Conservation (phyloP, 2,797 vertebrate genomes). For the Tragelaphus oryx region DNA sequence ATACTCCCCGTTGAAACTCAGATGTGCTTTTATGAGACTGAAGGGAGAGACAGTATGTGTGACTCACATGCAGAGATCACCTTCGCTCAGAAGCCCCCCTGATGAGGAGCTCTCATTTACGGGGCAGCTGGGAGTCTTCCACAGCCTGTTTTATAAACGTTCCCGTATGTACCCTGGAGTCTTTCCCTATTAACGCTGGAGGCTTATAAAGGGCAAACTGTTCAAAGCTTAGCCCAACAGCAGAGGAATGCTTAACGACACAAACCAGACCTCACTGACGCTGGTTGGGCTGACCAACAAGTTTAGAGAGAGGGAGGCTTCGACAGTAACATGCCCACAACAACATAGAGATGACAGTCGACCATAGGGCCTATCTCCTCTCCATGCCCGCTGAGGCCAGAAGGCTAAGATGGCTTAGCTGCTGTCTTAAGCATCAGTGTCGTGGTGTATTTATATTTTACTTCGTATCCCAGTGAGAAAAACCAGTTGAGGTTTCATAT, state of each 20-base stretch:
- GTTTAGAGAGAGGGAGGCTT: background rate
- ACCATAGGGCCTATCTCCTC: background rate
- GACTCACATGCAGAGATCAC: background rate
- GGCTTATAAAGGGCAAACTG: background rate
- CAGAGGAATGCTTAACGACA: background rate
- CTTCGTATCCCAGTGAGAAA: background rate
- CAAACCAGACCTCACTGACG: background rate
- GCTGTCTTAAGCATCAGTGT: fast-evolving
- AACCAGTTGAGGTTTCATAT: fast-evolving
- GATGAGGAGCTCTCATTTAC: background rate
- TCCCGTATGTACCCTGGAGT: background rate
- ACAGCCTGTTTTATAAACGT: background rate
- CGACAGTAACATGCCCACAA: fast-evolving
- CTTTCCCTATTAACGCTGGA: background rate
- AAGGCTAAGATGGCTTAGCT: background rate
- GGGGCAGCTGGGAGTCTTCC: slow-evolving; percentile 10
- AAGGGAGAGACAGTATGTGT: background rate
- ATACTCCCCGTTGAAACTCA: background rate
- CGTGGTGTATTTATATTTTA: background rate
- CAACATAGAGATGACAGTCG: background rate
- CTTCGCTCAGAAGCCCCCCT: slow-evolving; percentile 29
- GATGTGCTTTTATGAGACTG: slow-evolving; percentile 27
- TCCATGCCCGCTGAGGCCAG: fast-evolving
- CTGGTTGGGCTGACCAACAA: background rate
- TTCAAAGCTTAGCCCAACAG: background rate